phyloP scores from a whole-genome alignment of 2,113 vertebrate species.

The Coreoperca whiteheadi region DNA sequence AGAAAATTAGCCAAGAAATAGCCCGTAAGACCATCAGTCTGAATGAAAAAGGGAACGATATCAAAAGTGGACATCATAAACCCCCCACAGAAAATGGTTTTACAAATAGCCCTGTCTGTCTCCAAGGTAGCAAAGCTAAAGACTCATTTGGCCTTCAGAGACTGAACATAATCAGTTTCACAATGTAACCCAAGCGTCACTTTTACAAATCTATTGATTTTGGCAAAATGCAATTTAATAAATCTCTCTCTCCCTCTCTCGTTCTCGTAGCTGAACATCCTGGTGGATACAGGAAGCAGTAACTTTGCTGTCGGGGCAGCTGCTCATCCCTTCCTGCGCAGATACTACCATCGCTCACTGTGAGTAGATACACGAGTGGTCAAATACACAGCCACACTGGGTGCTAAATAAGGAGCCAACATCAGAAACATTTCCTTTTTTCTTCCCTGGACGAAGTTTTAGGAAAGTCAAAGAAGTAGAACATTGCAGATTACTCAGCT shows the following conservation, averaged over 20 bases:
- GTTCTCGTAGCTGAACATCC: slow-evolving; percentile 91
- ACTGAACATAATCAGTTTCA: slow-evolving; percentile 25
- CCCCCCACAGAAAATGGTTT: neutral
- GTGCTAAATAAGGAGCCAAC: neutral
- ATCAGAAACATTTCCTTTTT: too few species aligned
- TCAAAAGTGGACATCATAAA: neutral
- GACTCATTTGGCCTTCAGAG: slow-evolving; percentile 17
- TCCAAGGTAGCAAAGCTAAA: neutral
- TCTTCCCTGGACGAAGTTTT: too few species aligned
- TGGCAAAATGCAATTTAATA: slow-evolving; percentile 11
- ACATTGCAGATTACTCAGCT: too few species aligned
- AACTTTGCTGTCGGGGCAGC: slow-evolving; percentile 98
- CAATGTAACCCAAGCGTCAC: slow-evolving; percentile 5
- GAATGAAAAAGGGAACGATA: neutral
- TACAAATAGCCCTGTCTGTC: neutral
- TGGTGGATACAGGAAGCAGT: slow-evolving; percentile 98
- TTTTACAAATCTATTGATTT: slow-evolving; percentile 37
- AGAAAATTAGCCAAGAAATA: neutral
- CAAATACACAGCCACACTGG: neutral
- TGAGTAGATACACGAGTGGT: slow-evolving; percentile 81
- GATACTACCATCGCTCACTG: slow-evolving; percentile 96
- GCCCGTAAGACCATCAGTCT: neutral
- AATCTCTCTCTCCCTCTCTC: slow-evolving; percentile 19
- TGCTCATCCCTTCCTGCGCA: slow-evolving; percentile 92
- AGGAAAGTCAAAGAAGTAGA: too few species aligned